A percentile compares a stretch with the other conserved stretches of the same genome.
These are phyloP conservation scores for Petrocephalus microphthalmus DNA, from an alignment of 2,113 vertebrate genomes.

Conservation along the genomic window DNA sequence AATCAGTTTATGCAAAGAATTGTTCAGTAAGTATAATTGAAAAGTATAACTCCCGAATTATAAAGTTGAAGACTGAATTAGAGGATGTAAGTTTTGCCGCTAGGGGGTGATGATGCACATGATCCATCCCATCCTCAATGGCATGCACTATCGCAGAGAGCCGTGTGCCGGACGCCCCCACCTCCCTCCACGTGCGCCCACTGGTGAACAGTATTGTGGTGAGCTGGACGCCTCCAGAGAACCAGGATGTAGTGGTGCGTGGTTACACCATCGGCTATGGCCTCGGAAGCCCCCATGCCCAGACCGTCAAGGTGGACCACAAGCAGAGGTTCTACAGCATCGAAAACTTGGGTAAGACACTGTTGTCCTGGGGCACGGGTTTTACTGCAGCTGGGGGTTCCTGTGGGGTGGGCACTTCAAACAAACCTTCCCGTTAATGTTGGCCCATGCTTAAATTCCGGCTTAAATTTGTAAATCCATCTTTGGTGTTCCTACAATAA, in stretches of 20 bases:
- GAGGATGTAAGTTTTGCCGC: neutral
- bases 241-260: slow-evolving; percentile 91
- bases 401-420: neutral
- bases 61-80: neutral
- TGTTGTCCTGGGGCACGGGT: neutral
- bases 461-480: neutral
- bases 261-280: slow-evolving; percentile 92
- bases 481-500: slow-evolving; percentile 27
- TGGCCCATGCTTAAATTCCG: neutral
- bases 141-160: slow-evolving; percentile 62
- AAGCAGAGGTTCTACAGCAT: slow-evolving; percentile 98
- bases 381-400: neutral
- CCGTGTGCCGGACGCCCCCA: slow-evolving; percentile 86
- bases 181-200: slow-evolving; percentile 90
- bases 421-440: neutral
- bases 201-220: slow-evolving; percentile 94
- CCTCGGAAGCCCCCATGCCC: slow-evolving; percentile 88
- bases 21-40: neutral
- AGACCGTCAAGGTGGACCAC: slow-evolving; percentile 95
- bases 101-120: neutral
- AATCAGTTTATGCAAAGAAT: neutral
- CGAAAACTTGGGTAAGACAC: slow-evolving; percentile 79
- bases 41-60: neutral
- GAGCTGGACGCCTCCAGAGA: slow-evolving; percentile 96
- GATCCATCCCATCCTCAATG: neutral